Evolutionary conservation across 2,113 vertebrate species (phyloP).

Genomic region (Pseudorectes ferrugineus): DNA sequence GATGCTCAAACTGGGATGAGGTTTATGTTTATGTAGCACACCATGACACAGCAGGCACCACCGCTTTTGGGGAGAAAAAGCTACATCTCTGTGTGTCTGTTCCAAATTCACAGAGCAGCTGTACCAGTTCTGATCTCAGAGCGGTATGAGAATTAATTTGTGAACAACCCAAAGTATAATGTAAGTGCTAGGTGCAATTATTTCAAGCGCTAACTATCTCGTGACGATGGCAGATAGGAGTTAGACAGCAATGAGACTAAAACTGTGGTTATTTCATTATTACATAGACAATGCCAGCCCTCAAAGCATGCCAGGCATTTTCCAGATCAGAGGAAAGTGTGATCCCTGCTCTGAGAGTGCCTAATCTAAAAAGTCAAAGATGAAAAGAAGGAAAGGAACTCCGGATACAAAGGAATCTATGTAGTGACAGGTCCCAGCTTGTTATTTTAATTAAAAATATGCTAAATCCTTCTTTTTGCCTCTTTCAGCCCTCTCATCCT

Average conservation of each 20-base stretch:
- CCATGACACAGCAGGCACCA: not conserved
- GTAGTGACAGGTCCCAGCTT: slow-evolving; percentile 41
- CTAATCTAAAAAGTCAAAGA: slow-evolving; percentile 57
- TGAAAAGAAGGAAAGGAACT: slow-evolving; percentile 44
- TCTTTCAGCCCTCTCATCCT: slow-evolving; percentile 47
- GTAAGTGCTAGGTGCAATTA: not conserved
- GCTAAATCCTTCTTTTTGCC: slow-evolving; percentile 44
- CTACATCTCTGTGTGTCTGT: not conserved
- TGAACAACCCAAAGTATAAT: not conserved
- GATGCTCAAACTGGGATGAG: not conserved
- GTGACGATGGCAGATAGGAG: not conserved
- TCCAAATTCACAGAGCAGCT: not conserved
- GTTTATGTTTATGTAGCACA: not conserved
- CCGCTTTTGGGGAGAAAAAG: not conserved
- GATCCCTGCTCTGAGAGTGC: slow-evolving; percentile 16
- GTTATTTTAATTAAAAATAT: slow-evolving; percentile 66
- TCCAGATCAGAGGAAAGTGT: slow-evolving; percentile 48
- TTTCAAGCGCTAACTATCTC: slow-evolving; percentile 2
- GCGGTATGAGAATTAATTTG: not conserved
- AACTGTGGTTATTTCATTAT: not conserved
- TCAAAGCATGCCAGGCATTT: slow-evolving; percentile 33
- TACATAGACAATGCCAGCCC: not conserved
- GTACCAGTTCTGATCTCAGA: not conserved
- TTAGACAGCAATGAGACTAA: not conserved
- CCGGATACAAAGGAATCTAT: slow-evolving; percentile 52